Evolutionary conservation across 2,888 invertebrate species (phyloP), one percentile per base, ranked within the genome.

Genomic region (Cistogaster globosa): DNA sequence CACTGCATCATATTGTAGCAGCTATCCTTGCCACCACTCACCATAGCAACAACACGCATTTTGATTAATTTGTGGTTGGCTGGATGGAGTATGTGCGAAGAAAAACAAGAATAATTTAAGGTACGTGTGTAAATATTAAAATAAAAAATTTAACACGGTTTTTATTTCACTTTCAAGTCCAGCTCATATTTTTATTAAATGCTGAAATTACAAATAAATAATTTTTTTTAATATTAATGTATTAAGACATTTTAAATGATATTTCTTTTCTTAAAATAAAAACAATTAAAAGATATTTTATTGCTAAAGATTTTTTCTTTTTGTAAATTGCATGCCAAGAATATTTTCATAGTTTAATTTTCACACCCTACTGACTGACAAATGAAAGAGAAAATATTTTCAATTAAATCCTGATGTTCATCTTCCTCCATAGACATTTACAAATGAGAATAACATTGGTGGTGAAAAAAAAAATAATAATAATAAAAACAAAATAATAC

Each of bases 1-100:
- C 98, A 99, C 94, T 98, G 97, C 96, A 99, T 96, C 97, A 99
- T 97, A 93, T 99, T 99, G 94, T 97, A 99, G 93, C 98, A 98
- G 94, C 99, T 99, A 94, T 99, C 99, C 94, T 99, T 99, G 89
- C 99, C 99, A 89, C 99, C 99, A 93, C 99, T 99, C 88, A 98
- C 95, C 93, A 98, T 94, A 86, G 97, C 97, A 89, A 97, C 97
- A 88, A 97, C 96, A 93, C 95, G 96, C 97, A 97, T 97, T 92
- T 94, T 90, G 71, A 71, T 20, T 53, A 26, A 51, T 67, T 82
- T 76, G 36, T 55, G 22, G 20, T 38, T 62, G 36, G 11, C 16
- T 55, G 5, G 60, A 32, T 5, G 6, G 32, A 5, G 32, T 32
- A 7, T 4, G 42, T 65, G 48, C 51, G 58, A 4, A 45, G 4